Evolutionary conservation across 2,888 invertebrate species (phyloP), one percentile per base, ranked within the genome.

Genomic region (Hyles lineata): DNA sequence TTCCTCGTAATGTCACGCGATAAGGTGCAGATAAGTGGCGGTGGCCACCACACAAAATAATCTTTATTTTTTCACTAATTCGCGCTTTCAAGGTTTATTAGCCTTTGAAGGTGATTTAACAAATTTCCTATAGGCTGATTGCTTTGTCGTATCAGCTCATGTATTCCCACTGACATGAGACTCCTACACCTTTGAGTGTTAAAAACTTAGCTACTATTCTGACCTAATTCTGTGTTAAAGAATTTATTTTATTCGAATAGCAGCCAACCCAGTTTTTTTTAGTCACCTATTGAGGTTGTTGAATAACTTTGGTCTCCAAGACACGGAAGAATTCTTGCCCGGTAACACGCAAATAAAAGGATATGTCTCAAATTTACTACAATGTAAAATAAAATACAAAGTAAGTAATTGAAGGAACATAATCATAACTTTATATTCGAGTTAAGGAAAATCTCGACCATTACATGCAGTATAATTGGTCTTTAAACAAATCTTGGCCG

Each of bases 1-100:
- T 93, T 90, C 88, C 83, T 82, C 82, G 85, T 88, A 86, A 87
- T 87, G 83, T 88, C 85, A 76, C 61, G 43, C 67, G 92, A 93
- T 92, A 92, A 89, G 77, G n/a, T n/a, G 1, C 19, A 74, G 85
- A 90, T 91, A 89, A 43, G 78, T 75, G 72, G 78, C 81, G 79
- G 77, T 79, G 78, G 82, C 83, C 82, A 81, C 81, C 79, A 83
- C 81, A 83, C 79, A 76, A 80, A 79, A 76, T 80, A 82, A 83
- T 82, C 81, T 77, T 73, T 71, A 75, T 79, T 82, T 82, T n/a
- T 85, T 83, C 76, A 80, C 79, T 82, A 79, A 81, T 81, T 80
- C 75, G 62, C 77, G 75, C 77, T 79, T 81, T 81, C 72, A 80
- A 81, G 82, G 62, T 74, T 79, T 81, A 83, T 83, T 81, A 70